A percentile compares a stretch with the other conserved stretches of the same genome.
phyloP scores from a whole-genome alignment of 1,140 invertebrate species.

The Ips nitidus region DNA sequence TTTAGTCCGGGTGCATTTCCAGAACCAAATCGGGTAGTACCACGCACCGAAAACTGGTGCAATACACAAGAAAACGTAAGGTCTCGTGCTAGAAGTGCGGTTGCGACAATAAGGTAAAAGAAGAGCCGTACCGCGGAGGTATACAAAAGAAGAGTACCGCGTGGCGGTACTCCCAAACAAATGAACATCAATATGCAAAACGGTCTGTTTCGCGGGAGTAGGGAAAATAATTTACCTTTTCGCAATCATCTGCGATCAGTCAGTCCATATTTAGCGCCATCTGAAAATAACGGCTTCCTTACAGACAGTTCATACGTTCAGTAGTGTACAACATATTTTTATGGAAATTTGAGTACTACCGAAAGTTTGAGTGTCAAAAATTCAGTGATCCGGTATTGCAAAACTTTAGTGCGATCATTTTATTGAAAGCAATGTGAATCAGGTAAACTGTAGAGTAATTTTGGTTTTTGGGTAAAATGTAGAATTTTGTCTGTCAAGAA shows the following conservation, averaged over 20 bases:
- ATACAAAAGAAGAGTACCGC: background rate
- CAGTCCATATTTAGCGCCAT: conserved; percentile 32
- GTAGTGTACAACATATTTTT: no score
- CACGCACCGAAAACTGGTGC: no score
- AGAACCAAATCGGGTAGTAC: no score
- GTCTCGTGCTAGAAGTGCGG: no score
- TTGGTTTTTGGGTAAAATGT: no score
- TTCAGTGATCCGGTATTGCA: background rate
- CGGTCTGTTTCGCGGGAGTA: conserved; percentile 31
- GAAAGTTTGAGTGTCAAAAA: background rate
- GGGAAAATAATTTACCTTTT: conserved; percentile 36
- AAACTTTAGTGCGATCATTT: background rate
- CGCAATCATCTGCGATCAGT: conserved; percentile 11
- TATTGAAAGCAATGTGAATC: background rate
- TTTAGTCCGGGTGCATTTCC: no score
- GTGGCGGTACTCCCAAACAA: conserved; percentile 30
- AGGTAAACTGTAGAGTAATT: background rate
- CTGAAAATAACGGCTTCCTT: conserved; percentile 20
- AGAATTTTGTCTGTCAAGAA: no score
- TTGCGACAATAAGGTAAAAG: no score
- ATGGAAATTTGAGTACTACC: no score
- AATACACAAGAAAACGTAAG: no score
- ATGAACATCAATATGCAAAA: conserved; percentile 35
- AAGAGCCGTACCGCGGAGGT: no score
- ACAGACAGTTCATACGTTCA: background rate